These are phyloP conservation scores for Sylvilagus floridanus DNA, from an alignment of 2,797 vertebrate genomes.

Conservation along the genomic window DNA sequence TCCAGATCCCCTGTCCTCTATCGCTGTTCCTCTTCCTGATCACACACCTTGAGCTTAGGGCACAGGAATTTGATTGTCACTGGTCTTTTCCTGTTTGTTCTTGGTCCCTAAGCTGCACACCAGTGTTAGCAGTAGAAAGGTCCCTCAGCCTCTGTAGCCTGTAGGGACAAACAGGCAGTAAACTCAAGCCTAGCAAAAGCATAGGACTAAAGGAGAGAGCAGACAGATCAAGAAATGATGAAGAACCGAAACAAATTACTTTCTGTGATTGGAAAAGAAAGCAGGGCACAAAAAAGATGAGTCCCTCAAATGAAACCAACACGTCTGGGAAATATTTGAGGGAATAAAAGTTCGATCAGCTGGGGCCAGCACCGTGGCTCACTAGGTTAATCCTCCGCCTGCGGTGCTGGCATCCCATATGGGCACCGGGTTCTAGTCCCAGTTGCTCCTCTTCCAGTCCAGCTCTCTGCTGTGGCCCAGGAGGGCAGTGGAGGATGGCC, in stretches of 20 bases:
- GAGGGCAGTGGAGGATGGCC: too few species aligned
- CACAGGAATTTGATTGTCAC: background rate
- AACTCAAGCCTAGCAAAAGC: background rate
- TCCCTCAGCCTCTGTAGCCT: background rate
- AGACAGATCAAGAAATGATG: conserved; percentile 1
- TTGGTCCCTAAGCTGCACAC: background rate
- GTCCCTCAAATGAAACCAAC: background rate
- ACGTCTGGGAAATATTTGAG: background rate
- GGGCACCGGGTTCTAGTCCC: too few species aligned
- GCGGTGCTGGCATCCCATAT: too few species aligned
- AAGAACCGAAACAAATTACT: background rate
- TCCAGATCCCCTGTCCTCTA: background rate
- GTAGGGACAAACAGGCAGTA: background rate
- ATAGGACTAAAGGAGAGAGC: conserved; percentile 25
- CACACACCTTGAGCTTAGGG: background rate
- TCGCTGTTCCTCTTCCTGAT: background rate
- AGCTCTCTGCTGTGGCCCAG: too few species aligned
- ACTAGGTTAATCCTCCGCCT: too few species aligned
- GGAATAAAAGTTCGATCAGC: background rate
- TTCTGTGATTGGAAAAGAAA: background rate
- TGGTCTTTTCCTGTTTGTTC: background rate
- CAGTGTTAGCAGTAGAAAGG: background rate
- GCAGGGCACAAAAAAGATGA: background rate
- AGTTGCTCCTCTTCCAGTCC: too few species aligned
- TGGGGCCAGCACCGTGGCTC: too few species aligned